phyloP scores from a whole-genome alignment of 2,888 invertebrate species.

The Drosophila infuscata region DNA sequence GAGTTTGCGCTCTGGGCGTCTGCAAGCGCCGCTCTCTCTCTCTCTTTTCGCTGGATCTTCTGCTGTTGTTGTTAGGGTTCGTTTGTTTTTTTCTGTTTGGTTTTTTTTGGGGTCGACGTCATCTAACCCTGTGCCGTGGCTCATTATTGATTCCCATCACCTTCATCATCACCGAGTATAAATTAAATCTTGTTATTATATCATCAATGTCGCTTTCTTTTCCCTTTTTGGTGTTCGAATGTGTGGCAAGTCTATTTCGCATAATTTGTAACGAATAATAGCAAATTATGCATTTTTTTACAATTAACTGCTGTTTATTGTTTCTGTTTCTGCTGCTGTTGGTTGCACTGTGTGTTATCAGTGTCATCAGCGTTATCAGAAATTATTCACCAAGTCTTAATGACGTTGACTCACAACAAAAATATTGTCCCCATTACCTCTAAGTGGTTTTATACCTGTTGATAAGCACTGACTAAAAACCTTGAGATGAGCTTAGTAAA shows the following conservation, averaged over 20 bases:
- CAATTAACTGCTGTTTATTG: constrained; percentile 52
- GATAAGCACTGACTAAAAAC: constrained; percentile 27
- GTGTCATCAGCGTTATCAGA: constrained; percentile 54
- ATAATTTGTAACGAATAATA: constrained; percentile 42
- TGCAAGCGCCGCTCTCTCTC: constrained; percentile 1
- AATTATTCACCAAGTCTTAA: constrained; percentile 39
- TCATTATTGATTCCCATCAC: constrained; percentile 63
- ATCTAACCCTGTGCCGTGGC: constrained; percentile 36
- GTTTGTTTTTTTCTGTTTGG: constrained; percentile 7
- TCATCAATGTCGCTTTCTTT: constrained; percentile 73
- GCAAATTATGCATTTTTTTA: constrained; percentile 66
- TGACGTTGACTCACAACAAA: constrained; percentile 57
- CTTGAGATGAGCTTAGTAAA: constrained; percentile 16
- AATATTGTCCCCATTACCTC: constrained; percentile 9
- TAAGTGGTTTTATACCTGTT: neutral
- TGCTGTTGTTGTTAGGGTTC: constrained; percentile 21
- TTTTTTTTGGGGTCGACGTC: constrained; percentile 34
- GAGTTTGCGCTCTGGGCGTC: constrained; percentile 71
- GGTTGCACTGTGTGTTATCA: constrained; percentile 52
- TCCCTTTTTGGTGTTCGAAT: neutral
- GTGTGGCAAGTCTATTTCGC: constrained; percentile 24
- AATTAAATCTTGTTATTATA: constrained; percentile 67
- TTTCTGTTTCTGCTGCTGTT: constrained; percentile 11
- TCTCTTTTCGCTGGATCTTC: constrained; percentile 10
- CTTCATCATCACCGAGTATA: constrained; percentile 33